Evolutionary conservation across 2,113 vertebrate genomes (phyloP), one percentile per base, ranked within the genome.

Genomic region (Burhinus bistriatus): DNA sequence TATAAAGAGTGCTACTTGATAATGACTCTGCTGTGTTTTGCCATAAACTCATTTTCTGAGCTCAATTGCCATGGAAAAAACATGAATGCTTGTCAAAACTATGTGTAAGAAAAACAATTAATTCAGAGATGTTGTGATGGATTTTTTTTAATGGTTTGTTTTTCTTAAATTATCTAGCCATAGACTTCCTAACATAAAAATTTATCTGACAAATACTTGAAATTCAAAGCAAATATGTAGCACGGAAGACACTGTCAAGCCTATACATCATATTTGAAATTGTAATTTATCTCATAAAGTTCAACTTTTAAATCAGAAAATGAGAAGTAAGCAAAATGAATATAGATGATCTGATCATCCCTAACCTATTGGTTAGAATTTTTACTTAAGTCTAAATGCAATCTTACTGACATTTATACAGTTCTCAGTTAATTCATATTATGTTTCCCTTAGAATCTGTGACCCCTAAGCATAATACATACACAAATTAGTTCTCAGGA

Each of bases 231-330:
- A 90, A 93, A 47, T 73, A 59, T 22, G 12, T 23, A 71, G 58
- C 49, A 44, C 64, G 25, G 34, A 95, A 65, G 64, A 93, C 26
- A 18, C 68, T 94, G 44, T 52, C 54, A 95, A 87, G 40, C 26
- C n/a, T 66, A 71, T 57, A 83, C 15, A 85, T 85, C 47, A 11
- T 79, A 52, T 79, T 90, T 83, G 29, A 95, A 82, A 86, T 47
- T 36, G 20, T 81, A 83, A 86, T 92, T 78, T 81, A 32, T 78
- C 44, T 92, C 30, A 83, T 76, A 54, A 87, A 90, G 27, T 75
- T 89, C 65, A 89, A 32, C 38, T 79, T 94, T 47, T 91, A 87
- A 86, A 92, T 83, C 34, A 82, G 72, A 93, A 89, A 92, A 90
- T 79, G 29, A 89, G 68, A 86, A 87, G 49, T 45, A 93, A 93